Evolutionary conservation across 1,140 invertebrate genomes (phyloP), one percentile per base, ranked within the genome.

Genomic region (Zaprionus inermis): DNA sequence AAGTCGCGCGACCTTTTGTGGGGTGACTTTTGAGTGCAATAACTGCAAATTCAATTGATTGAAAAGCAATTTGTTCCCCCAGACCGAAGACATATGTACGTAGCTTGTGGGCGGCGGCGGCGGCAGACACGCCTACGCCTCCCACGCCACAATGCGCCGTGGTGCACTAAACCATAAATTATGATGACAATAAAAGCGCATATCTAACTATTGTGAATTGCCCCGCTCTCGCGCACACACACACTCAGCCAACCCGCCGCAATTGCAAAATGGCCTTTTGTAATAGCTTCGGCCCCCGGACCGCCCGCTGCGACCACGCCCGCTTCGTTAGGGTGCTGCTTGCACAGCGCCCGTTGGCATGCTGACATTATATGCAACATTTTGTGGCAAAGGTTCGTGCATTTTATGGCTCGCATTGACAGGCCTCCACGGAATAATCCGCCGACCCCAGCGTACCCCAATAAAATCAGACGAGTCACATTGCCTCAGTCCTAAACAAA

Each of bases 41-140:
- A 83, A 88, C 83, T 89, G 84, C 79, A 78, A 72, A 72, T 76
- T 89, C 84, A 88, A 88, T 88, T 88, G 83, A 88, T 88, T 88
- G 84, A 88, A 88, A 88, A 83, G 84, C 84, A 79, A 88, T 88
- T 88, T 83, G 78, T 63, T 20, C 54, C 66, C 52, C 60, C 52
- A 14, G 36, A 18, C 51, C 58, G 51, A 76, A 63, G 60, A 71
- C 68, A 74, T 65, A 74, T 80, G 67, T 58, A 49, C 22, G 49
- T 56, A 57, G 30, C 30, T 32, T 59, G 71, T 73, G 65, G 71
- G 65, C 70, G 65, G 49, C 22, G 14, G 49, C 32, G n/a, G 56
- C 32, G 16, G 51, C 56, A 22, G 28, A 36, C 34, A 78, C 38
- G 79, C 81, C 63, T 28, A 78, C 38, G 71, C 78, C 63, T 41